Evolutionary conservation across 2,797 vertebrate genomes (phyloP), one percentile per base, ranked within the genome.

Genomic region (Salmo trutta): DNA sequence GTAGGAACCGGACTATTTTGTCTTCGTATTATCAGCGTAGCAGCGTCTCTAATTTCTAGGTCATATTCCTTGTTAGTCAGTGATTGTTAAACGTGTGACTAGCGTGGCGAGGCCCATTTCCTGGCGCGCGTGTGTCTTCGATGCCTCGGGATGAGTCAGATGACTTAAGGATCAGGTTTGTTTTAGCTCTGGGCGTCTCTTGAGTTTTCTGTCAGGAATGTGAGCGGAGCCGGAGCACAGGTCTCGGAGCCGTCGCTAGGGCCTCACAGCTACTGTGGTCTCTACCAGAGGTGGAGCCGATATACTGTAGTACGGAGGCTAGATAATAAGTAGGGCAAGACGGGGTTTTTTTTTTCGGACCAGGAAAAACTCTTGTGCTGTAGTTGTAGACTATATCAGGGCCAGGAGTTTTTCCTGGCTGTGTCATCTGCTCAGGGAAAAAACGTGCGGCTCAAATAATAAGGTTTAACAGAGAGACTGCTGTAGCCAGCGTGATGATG

Each of bases 391-490:
- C 6, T 59, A 59, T 59, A 59, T 59, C 5, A 59, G n/a, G 17
- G n/a, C 56, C 19, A 21, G 19, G 56, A 19, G n/a, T 59, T 59
- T 59, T 59, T 59, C 19, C 6, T 7, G 56, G 1, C 19, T 59
- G 6, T 19, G 56, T 21, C 56, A 59, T 19, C 19, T 7, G 56
- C n/a, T 10, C 56, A 7, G 56, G 56, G 56, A 2, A 2, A 21
- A 3, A 21, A 59, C 10, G 2, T 47, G 41, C 14, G 10, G 56
- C 56, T n/a, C 17, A 19, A 21, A 59, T 59, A 19, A 19, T 19
- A 59, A n/a, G 56, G 17, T 21, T 59, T 10, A 59, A n/a, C 56
- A 41, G 68, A 70, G 68, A 51, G 65, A 85, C 82, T 83, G 41
- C 10, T 47, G 41, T 47, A 47, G 41, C 41, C 41, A 47, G 41